Evolutionary conservation across 1,140 invertebrate species (phyloP).

Genomic region (Oreohelix idahoensis): DNA sequence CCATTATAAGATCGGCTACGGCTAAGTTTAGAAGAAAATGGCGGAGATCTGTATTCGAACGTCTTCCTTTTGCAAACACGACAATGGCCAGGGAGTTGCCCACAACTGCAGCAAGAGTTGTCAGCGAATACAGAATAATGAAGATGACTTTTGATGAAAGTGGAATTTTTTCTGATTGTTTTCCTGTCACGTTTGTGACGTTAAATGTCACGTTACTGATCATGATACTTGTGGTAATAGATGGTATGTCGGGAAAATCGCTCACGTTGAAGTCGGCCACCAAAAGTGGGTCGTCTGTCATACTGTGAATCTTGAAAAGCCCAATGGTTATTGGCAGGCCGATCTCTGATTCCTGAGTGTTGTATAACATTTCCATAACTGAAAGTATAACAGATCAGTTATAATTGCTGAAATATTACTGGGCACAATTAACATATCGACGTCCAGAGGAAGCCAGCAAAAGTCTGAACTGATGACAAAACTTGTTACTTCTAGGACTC

Average conservation of each 20-base stretch:
- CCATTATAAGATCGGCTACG: slow-evolving; percentile 71
- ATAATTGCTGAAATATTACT: no score
- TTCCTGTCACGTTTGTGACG: background rate
- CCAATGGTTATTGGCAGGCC: no score
- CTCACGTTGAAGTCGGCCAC: no score
- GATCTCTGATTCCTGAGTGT: no score
- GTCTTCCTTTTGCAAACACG: slow-evolving; percentile 62
- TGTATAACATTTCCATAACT: no score
- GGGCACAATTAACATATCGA: no score
- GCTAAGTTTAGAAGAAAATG: slow-evolving; percentile 86
- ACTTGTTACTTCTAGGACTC: no score
- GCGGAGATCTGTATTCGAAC: slow-evolving; percentile 65
- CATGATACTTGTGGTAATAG: background rate
- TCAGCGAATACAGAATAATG: slow-evolving; percentile 63
- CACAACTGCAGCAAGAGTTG: slow-evolving; percentile 60
- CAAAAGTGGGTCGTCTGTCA: no score
- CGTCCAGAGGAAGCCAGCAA: no score
- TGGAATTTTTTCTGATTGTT: background rate
- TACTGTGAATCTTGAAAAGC: no score
- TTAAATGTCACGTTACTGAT: background rate
- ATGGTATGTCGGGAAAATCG: background rate
- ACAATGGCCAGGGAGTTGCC: slow-evolving; percentile 68
- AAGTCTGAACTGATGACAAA: no score
- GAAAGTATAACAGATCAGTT: no score
- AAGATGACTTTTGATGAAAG: slow-evolving; percentile 39